phyloP scores from a whole-genome alignment of 2,888 invertebrate species.

The Cephus runcator region DNA sequence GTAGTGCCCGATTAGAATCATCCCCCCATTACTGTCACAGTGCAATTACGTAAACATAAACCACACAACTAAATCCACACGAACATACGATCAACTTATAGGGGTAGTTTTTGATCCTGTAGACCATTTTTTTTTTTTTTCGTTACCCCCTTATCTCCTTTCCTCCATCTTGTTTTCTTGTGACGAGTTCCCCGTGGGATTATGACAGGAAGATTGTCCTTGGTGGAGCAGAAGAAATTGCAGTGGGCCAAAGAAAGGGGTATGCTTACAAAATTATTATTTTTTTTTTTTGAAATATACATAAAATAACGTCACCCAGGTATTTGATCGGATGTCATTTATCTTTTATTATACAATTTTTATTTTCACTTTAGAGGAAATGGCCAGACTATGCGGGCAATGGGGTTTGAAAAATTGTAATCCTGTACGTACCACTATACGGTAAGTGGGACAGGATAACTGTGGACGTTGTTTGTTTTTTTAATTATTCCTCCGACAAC shows the following conservation, averaged over 20 bases:
- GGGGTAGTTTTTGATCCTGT: background rate
- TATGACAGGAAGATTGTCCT: constrained; percentile 65
- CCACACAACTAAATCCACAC: too few species aligned
- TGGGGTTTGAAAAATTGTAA: constrained; percentile 73
- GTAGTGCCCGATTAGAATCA: background rate
- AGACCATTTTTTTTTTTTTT: background rate
- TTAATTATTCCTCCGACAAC: background rate
- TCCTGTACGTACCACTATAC: constrained; percentile 42
- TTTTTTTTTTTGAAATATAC: constrained; percentile 3
- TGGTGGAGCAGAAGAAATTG: constrained; percentile 88
- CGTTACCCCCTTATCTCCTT: background rate
- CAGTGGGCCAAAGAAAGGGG: constrained; percentile 96
- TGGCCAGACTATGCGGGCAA: constrained; percentile 80
- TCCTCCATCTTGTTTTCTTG: background rate
- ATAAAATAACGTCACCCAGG: background rate
- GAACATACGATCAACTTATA: too few species aligned
- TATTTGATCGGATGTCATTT: constrained; percentile 17
- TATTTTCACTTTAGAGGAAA: constrained; percentile 75
- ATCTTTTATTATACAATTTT: constrained; percentile 9
- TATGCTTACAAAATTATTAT: constrained; percentile 61
- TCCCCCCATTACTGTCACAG: too few species aligned
- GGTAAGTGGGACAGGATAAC: constrained; percentile 37
- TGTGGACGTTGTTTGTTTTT: background rate
- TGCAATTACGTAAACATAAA: too few species aligned
- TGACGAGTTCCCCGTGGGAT: constrained; percentile 8